Evolutionary conservation across 2,113 vertebrate genomes (phyloP).

Genomic region (Syngnathus floridae): DNA sequence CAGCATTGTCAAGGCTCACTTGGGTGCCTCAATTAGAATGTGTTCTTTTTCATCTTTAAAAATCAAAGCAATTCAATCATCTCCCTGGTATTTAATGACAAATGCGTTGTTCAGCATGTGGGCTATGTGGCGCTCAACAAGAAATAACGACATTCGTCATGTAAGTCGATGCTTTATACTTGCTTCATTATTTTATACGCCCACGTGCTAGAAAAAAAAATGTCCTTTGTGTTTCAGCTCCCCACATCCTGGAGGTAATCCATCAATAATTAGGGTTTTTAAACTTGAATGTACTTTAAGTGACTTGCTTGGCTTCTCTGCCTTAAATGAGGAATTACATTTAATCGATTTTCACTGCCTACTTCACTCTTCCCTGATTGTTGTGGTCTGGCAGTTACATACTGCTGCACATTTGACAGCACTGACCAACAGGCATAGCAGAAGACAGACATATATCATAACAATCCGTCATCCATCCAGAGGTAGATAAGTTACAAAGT

Average conservation of each 20-base stretch:
- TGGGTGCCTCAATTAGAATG: slow-evolving; percentile 21
- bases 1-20: slow-evolving; percentile 5
- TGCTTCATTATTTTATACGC: not conserved
- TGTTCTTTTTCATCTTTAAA: slow-evolving; percentile 37
- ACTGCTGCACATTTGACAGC: slow-evolving; percentile 30
- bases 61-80: slow-evolving; percentile 34
- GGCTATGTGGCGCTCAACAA: not conserved
- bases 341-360: slow-evolving; percentile 6
- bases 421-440: slow-evolving; percentile 24
- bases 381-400: slow-evolving; percentile 28
- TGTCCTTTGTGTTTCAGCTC: not conserved
- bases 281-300: not conserved
- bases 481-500: slow-evolving; percentile 19
- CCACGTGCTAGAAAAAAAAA: not conserved
- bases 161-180: slow-evolving; percentile 2
- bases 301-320: not conserved
- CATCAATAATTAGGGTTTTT: not conserved
- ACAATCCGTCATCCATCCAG: too few relatives aligned
- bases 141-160: not conserved
- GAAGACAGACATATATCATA: slow-evolving; percentile 13
- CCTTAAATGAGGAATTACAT: not conserved
- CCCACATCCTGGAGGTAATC: not conserved
- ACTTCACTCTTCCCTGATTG: slow-evolving; percentile 19
- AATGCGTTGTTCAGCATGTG: not conserved
- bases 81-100: slow-evolving; percentile 4